Evolutionary conservation across 2,113 vertebrate genomes (phyloP).

Genomic region (Dinomys branickii): DNA sequence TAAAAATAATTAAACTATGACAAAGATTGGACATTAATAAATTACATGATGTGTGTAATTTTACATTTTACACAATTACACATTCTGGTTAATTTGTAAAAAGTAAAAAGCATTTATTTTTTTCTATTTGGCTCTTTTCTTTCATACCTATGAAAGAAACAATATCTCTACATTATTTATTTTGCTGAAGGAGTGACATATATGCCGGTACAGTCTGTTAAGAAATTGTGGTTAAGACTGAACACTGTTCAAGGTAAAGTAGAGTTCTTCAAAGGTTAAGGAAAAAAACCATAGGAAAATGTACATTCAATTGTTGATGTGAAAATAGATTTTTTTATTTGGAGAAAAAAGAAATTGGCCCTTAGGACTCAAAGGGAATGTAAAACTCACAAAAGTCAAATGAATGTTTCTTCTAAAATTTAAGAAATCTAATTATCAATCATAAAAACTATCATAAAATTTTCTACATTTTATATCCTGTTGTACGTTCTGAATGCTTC

Average conservation of each 20-base stretch:
- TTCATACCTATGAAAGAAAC: neutral
- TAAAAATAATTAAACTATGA: neutral
- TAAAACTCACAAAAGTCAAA: constrained; percentile 68
- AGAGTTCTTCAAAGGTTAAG: constrained; percentile 61
- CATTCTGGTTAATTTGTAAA: neutral
- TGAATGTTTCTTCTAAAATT: constrained; percentile 60
- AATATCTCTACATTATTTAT: constrained; percentile 54
- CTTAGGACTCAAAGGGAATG: constrained; percentile 32
- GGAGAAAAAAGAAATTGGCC: neutral
- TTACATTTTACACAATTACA: neutral
- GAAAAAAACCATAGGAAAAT: constrained; percentile 36
- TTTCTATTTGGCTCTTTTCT: neutral
- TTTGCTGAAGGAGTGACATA: constrained; percentile 22
- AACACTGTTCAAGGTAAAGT: constrained; percentile 51
- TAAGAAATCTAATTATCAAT: constrained; percentile 67
- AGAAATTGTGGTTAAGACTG: constrained; percentile 55
- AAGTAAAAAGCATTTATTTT: neutral
- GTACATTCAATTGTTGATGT: constrained; percentile 69
- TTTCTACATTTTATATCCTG: constrained; percentile 50
- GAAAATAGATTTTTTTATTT: constrained; percentile 32
- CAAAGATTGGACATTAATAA: neutral
- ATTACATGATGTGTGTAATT: too few relatives aligned
- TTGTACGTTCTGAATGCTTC: constrained; percentile 59
- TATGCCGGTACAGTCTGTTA: constrained; percentile 26
- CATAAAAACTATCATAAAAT: constrained; percentile 48